phyloP scores from a whole-genome alignment of 1,140 invertebrate genomes.

The Rhyacophila brunnea region DNA sequence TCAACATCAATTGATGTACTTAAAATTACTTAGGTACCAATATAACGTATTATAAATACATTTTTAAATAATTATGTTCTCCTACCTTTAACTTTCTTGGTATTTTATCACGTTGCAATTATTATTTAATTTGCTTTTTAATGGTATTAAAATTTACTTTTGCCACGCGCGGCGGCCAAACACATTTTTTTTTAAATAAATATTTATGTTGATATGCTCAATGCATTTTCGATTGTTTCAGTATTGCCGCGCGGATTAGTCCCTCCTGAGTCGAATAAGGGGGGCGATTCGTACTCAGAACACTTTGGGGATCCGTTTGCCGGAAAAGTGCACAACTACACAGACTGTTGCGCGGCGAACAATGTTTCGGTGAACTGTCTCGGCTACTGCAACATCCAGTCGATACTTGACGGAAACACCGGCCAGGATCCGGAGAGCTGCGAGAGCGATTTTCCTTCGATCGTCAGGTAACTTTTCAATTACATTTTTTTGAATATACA shows the following conservation, averaged over 20 bases:
- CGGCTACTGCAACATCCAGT: slow-evolving; percentile 79
- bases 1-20: too few relatives aligned
- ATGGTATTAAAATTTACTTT: too few relatives aligned
- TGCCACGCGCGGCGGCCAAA: too few relatives aligned
- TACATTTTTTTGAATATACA: too few relatives aligned
- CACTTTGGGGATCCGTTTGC: slow-evolving; percentile 46
- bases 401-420: slow-evolving; percentile 73
- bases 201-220: not conserved
- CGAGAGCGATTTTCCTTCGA: slow-evolving; percentile 72
- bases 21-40: too few relatives aligned
- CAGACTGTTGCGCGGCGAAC: slow-evolving; percentile 67
- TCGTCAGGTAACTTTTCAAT: slow-evolving; percentile 56
- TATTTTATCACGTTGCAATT: too few relatives aligned
- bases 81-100: too few relatives aligned
- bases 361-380: slow-evolving; percentile 69
- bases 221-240: too few relatives aligned
- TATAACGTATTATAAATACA: too few relatives aligned
- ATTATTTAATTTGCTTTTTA: too few relatives aligned
- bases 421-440: slow-evolving; percentile 77
- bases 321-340: slow-evolving; percentile 62
- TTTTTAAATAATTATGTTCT: too few relatives aligned
- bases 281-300: slow-evolving; percentile 50
- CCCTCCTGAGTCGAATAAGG: slow-evolving; percentile 51
- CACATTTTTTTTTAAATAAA: too few relatives aligned
- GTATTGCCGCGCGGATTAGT: slow-evolving; percentile 29